phyloP scores from a whole-genome alignment of 1,140 invertebrate genomes.

The Drosophila funebris region DNA sequence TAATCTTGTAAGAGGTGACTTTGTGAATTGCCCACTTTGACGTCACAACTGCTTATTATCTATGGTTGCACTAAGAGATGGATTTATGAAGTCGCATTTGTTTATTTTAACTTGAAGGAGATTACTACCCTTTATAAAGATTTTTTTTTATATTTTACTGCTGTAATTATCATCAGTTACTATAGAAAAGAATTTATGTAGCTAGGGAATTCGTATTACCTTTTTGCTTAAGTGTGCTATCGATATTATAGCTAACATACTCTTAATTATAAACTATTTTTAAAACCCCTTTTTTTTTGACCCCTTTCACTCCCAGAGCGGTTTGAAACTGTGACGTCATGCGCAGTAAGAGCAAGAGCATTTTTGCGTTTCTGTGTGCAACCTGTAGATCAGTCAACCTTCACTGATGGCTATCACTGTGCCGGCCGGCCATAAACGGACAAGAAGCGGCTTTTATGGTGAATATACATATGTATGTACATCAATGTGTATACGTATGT shows the following conservation, averaged over 20 bases:
- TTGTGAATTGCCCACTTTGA: not conserved
- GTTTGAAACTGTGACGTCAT: slow-evolving; percentile 8
- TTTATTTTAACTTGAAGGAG: not conserved
- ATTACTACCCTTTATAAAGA: too few species aligned
- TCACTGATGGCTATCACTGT: not conserved
- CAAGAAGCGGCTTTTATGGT: slow-evolving; percentile 34
- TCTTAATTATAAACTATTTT: too few species aligned
- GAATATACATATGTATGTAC: not conserved
- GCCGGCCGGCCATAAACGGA: slow-evolving; percentile 59
- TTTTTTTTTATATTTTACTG: too few species aligned
- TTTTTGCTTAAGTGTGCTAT: too few species aligned
- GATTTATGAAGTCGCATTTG: not conserved
- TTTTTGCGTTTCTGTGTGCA: not conserved
- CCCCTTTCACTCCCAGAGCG: too few species aligned
- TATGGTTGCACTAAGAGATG: not conserved
- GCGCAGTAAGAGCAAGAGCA: not conserved
- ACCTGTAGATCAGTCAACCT: slow-evolving; percentile 16
- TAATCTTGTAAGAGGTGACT: not conserved
- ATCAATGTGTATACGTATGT: not conserved
- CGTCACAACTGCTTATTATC: not conserved
- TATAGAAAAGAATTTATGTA: too few species aligned
- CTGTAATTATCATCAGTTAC: too few species aligned
- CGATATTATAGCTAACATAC: too few species aligned
- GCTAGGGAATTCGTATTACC: too few species aligned
- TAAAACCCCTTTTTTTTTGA: too few species aligned